Evolutionary conservation across 2,797 vertebrate species (phyloP).

Genomic region (Orientallactaga sibirica): DNA sequence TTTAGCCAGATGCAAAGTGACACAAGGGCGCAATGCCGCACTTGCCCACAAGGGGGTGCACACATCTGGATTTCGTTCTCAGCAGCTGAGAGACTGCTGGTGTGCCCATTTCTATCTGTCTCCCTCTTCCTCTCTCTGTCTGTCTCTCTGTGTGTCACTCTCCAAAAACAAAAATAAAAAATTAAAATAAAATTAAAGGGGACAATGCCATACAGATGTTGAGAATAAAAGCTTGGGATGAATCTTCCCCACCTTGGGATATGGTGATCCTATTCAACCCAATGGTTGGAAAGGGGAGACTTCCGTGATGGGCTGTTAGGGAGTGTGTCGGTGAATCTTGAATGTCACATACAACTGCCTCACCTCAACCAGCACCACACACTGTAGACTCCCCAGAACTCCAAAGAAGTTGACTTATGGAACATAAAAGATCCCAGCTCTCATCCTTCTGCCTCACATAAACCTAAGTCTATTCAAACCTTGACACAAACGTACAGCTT

Average conservation of each 20-base stretch:
- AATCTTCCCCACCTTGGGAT: not conserved
- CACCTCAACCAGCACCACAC: not conserved
- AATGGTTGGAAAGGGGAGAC: not conserved
- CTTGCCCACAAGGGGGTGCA: too few species aligned
- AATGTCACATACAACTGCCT: not conserved
- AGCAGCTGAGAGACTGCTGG: too few species aligned
- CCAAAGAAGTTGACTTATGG: not conserved
- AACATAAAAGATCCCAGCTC: not conserved
- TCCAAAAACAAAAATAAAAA: too few species aligned
- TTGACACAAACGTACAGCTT: not conserved
- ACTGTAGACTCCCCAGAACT: not conserved
- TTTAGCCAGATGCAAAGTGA: too few species aligned
- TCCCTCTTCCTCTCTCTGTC: too few species aligned
- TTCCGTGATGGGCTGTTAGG: not conserved
- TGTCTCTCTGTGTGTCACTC: too few species aligned
- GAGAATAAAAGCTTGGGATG: not conserved
- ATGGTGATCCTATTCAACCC: not conserved
- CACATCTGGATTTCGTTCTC: too few species aligned
- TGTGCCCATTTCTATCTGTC: too few species aligned
- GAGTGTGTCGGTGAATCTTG: not conserved
- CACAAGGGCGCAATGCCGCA: too few species aligned
- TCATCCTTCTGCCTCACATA: not conserved
- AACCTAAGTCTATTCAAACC: not conserved
- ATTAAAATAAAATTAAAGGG: not conserved
- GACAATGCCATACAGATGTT: not conserved